These are phyloP conservation scores for Cheilosia grossa DNA, from an alignment of 2,888 invertebrate genomes.

Conservation along the genomic window DNA sequence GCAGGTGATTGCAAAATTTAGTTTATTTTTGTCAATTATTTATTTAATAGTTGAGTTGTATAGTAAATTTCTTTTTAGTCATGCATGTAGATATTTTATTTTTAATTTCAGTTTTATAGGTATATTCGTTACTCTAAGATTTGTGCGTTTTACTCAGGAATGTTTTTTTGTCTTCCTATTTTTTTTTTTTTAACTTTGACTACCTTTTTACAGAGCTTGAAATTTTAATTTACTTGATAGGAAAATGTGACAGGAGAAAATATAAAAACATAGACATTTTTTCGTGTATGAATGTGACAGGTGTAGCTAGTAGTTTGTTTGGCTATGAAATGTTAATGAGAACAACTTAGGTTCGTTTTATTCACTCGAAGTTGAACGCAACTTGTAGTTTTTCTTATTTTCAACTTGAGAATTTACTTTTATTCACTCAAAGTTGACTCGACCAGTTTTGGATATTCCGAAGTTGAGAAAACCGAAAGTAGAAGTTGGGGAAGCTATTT, in stretches of 20 bases:
- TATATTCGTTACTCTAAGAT: constrained; percentile 49
- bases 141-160: constrained; percentile 55
- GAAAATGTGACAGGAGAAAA: neutral
- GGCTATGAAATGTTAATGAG: no score
- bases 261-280: neutral
- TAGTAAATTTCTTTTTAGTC: constrained; percentile 4
- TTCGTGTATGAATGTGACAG: neutral
- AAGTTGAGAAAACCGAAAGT: no score
- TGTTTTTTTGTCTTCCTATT: constrained; percentile 3
- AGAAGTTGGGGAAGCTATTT: no score
- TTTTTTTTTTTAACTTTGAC: neutral
- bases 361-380: no score
- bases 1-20: constrained; percentile 9
- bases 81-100: constrained; percentile 1
- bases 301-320: no score
- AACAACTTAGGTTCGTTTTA: no score
- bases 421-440: no score
- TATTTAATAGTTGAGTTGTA: constrained; percentile 16
- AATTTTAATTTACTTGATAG: neutral
- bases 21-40: constrained; percentile 1
- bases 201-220: constrained; percentile 16
- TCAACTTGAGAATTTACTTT: no score
- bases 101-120: constrained; percentile 9
- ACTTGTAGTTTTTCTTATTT: no score
- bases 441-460: no score